Percentiles rank a stretch among this genome's conserved stretches.
These are phyloP conservation scores for Tetragonisca angustula DNA, from an alignment of 2,888 invertebrate genomes.

Conservation along the genomic window DNA sequence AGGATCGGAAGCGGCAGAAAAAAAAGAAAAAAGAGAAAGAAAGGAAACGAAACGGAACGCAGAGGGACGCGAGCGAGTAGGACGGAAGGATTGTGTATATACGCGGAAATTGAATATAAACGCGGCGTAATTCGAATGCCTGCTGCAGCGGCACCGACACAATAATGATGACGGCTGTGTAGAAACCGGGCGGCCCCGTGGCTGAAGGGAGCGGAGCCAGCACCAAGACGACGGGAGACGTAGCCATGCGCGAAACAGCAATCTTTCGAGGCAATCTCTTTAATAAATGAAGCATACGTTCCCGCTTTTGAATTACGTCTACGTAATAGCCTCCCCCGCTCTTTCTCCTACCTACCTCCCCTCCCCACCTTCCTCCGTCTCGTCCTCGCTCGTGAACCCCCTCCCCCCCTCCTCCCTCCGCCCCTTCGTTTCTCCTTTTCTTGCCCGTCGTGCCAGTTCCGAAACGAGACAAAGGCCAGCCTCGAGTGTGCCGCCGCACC, in stretches of 20 bases:
- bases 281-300: constrained; percentile 81
- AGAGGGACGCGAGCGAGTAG: neutral
- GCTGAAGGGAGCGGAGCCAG: constrained; percentile 70
- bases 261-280: constrained; percentile 82
- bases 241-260: constrained; percentile 81
- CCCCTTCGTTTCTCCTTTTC: constrained; percentile 59
- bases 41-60: no score
- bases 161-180: constrained; percentile 78
- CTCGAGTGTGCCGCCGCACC: constrained; percentile 35
- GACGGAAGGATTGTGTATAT: constrained; percentile 37
- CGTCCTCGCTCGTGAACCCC: neutral
- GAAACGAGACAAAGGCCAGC: constrained; percentile 57
- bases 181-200: constrained; percentile 65
- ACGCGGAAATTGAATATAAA: constrained; percentile 80
- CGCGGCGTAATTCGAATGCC: constrained; percentile 82
- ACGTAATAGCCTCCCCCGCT: constrained; percentile 75
- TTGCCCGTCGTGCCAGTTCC: constrained; percentile 62
- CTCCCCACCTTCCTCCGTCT: neutral
- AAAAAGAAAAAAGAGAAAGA: no score
- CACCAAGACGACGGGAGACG: constrained; percentile 61
- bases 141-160: constrained; percentile 80
- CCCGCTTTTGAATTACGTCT: constrained; percentile 77
- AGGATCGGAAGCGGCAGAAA: constrained; percentile 5
- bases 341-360: constrained; percentile 23
- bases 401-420: neutral